Evolutionary conservation across 2,113 vertebrate genomes (phyloP).

Genomic region (Oxyruncus cristatus): DNA sequence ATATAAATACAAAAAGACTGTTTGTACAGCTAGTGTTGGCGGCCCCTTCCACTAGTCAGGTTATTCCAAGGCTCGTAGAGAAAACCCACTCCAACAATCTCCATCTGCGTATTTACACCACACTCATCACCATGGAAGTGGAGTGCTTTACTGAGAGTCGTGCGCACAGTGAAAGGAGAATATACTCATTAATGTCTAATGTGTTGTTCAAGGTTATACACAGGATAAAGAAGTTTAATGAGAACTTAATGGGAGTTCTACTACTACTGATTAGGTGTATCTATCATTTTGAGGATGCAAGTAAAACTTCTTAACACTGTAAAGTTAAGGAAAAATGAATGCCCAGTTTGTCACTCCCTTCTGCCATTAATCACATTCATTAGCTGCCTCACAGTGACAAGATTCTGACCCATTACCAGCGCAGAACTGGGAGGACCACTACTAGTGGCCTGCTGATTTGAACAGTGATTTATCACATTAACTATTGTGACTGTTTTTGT

Average conservation of each 20-base stretch:
- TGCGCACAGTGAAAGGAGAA: constrained; percentile 3
- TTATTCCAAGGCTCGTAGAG: background rate
- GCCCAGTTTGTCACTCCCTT: constrained; percentile 11
- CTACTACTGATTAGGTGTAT: constrained; percentile 72
- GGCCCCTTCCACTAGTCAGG: background rate
- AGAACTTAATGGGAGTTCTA: constrained; percentile 74
- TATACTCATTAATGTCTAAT: constrained; percentile 70
- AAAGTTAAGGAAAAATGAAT: constrained; percentile 56
- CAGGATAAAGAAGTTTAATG: constrained; percentile 73
- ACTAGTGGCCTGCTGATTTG: constrained; percentile 32
- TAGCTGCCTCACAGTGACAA: constrained; percentile 47
- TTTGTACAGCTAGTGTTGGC: background rate
- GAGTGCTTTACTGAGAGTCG: constrained; percentile 7
- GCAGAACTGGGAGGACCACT: constrained; percentile 6
- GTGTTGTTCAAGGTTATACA: constrained; percentile 74
- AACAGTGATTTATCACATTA: constrained; percentile 59
- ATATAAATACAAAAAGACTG: background rate
- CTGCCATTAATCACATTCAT: constrained; percentile 64
- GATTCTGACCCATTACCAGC: constrained; percentile 45
- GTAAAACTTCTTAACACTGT: constrained; percentile 30
- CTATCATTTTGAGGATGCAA: constrained; percentile 66
- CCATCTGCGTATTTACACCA: background rate
- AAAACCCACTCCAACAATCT: background rate
- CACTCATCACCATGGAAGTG: background rate
- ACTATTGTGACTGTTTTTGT: constrained; percentile 27